Evolutionary conservation across 2,113 vertebrate genomes (phyloP).

Genomic region (Cavia aperea): DNA sequence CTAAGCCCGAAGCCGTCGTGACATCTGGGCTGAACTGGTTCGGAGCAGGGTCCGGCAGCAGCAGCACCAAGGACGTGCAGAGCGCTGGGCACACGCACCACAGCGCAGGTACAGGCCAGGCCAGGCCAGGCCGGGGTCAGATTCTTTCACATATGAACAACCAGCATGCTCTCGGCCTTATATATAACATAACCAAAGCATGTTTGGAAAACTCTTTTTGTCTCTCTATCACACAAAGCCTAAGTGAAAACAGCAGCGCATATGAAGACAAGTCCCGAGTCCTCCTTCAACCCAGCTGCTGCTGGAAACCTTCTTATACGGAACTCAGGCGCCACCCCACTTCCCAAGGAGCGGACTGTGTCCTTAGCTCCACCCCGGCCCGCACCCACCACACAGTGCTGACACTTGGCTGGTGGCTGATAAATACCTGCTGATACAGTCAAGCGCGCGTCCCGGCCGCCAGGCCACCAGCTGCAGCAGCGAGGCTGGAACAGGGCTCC

Average conservation of each 20-base stretch:
- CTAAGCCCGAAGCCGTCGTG: neutral
- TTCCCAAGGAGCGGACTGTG: neutral
- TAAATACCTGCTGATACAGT: neutral
- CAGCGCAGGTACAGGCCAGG: neutral
- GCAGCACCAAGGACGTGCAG: too few relatives aligned
- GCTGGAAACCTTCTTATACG: neutral
- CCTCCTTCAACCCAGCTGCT: neutral
- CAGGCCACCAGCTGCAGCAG: neutral
- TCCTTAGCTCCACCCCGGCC: neutral
- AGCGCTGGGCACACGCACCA: neutral
- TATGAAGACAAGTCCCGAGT: neutral
- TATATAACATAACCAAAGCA: neutral
- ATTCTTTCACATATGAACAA: neutral
- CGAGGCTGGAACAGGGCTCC: neutral
- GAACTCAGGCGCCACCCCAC: neutral
- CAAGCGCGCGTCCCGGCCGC: neutral
- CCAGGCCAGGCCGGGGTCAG: neutral
- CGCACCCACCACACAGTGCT: neutral
- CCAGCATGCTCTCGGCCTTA: neutral
- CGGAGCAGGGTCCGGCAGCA: neutral
- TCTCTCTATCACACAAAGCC: slow-evolving; percentile 12
- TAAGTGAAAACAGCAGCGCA: neutral
- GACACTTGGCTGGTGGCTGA: neutral
- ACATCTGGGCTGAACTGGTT: neutral
- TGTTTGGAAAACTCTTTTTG: neutral